A percentile compares a stretch with the other conserved stretches of the same genome.
Evolutionary conservation across 2,113 vertebrate genomes (phyloP).

Genomic region (Aythya baeri): DNA sequence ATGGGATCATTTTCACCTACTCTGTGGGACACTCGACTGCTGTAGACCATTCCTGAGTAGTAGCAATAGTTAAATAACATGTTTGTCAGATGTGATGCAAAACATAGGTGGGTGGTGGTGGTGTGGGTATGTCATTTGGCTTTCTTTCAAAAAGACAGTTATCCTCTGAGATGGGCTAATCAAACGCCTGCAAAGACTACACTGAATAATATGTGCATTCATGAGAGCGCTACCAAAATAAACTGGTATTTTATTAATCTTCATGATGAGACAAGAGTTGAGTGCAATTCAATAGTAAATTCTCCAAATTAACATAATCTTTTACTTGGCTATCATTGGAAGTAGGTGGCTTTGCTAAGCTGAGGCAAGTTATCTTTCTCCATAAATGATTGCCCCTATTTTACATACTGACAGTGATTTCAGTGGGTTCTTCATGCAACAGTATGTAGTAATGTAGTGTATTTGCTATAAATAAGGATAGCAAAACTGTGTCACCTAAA

Average conservation of each 20-base stretch:
- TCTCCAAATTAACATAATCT: neutral
- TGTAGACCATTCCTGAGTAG: neutral
- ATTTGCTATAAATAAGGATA: neutral
- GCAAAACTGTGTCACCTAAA: neutral
- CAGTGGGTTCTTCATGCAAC: too few species aligned
- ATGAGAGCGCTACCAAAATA: neutral
- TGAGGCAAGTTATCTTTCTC: neutral
- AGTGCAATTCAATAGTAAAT: neutral
- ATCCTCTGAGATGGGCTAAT: neutral
- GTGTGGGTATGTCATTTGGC: neutral
- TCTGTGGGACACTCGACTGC: neutral
- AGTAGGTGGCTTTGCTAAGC: neutral
- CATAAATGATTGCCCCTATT: neutral
- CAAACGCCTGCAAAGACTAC: neutral
- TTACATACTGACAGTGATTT: neutral
- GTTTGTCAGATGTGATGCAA: neutral
- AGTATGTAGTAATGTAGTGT: neutral
- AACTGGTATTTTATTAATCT: neutral
- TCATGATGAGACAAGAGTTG: neutral
- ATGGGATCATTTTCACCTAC: neutral
- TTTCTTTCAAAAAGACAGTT: constrained; percentile 28
- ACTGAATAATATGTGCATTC: neutral
- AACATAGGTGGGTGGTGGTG: neutral
- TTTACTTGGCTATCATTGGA: neutral
- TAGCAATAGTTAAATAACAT: neutral